phyloP scores from a whole-genome alignment of 2,888 invertebrate genomes.

The Drosophila rubida region DNA sequence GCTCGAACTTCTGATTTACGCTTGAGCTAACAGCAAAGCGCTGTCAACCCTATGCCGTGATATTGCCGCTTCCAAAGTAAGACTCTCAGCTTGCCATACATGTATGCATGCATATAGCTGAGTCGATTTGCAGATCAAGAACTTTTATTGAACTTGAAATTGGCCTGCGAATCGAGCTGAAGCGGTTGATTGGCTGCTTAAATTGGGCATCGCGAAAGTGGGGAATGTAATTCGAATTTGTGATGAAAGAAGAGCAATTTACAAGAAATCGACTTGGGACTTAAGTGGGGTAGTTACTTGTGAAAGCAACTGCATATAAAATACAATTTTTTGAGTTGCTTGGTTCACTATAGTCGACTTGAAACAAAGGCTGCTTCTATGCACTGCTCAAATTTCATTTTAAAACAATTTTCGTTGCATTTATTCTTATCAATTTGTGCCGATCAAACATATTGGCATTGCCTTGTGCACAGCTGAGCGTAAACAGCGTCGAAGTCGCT shows the following conservation, averaged over 20 bases:
- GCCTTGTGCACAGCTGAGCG: conserved; percentile 61
- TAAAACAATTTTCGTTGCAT: conserved; percentile 18
- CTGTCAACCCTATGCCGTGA: background rate
- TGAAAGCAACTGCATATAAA: background rate
- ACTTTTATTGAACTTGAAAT: conserved; percentile 5
- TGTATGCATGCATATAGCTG: background rate
- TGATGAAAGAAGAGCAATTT: background rate
- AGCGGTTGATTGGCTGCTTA: conserved; percentile 1
- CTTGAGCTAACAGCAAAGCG: conserved; percentile 53
- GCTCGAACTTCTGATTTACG: conserved; percentile 61
- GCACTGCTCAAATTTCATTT: background rate
- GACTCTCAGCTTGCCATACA: background rate
- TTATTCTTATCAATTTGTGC: conserved; percentile 26
- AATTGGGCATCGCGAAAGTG: background rate
- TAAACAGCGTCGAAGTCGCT: conserved; percentile 27
- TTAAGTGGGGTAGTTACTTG: too few species aligned
- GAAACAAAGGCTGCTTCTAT: too few species aligned
- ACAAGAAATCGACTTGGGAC: background rate
- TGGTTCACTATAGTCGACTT: background rate
- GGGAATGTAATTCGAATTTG: background rate
- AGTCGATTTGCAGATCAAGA: conserved; percentile 9
- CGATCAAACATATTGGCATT: conserved; percentile 34
- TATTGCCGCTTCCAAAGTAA: conserved; percentile 7
- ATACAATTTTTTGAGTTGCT: background rate
- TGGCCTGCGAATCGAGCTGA: background rate